These are phyloP conservation scores for Leptinotarsa tumamoca DNA, from an alignment of 2,888 invertebrate species.

Conservation along the genomic window DNA sequence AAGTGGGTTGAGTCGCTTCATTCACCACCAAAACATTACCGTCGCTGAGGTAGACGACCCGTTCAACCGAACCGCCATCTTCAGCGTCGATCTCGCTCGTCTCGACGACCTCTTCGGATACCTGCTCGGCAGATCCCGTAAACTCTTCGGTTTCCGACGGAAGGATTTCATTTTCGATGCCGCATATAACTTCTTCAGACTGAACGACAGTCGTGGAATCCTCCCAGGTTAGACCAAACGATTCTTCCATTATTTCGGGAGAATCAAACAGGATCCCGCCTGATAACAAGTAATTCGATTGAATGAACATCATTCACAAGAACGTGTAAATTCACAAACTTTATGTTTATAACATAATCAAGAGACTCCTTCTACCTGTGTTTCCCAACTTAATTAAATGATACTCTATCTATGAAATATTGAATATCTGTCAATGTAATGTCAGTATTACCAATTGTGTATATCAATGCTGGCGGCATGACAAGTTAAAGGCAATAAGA, in stretches of 20 bases:
- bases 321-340: no score
- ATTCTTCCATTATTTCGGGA: constrained; percentile 59
- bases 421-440: no score
- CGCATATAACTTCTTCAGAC: constrained; percentile 70
- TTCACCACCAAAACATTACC: constrained; percentile 64
- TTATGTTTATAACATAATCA: no score
- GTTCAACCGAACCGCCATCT: constrained; percentile 34
- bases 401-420: no score
- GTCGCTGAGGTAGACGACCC: constrained; percentile 63
- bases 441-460: no score
- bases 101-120: constrained; percentile 43
- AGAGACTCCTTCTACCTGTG: no score
- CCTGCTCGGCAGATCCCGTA: constrained; percentile 60
- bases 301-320: no score
- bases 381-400: no score
- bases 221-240: constrained; percentile 64
- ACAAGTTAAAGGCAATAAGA: no score
- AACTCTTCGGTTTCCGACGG: constrained; percentile 61
- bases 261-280: constrained; percentile 23
- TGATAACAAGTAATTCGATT: background rate
- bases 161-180: constrained; percentile 67
- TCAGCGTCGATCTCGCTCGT: constrained; percentile 42
- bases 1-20: constrained; percentile 45
- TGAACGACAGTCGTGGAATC: constrained; percentile 63
- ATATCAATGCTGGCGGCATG: no score